Evolutionary conservation across 30 jellyfish, hydroid and myxozoan species (phyloP).

Genomic region (Chrysaora quinquecirrha): DNA sequence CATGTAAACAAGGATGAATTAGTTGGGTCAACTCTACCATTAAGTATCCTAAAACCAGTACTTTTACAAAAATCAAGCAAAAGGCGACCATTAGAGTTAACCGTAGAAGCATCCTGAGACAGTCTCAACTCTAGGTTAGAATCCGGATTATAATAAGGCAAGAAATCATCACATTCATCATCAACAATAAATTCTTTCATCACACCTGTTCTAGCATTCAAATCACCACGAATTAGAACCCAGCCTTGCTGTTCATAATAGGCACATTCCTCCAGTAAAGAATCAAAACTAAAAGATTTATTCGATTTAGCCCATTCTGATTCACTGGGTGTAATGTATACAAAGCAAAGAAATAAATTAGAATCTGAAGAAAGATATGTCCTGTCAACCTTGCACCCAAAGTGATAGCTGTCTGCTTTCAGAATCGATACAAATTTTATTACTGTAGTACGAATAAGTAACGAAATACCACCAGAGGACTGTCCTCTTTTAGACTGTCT

Average conservation of each 20-base stretch:
- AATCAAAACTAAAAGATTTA: constrained; percentile 31
- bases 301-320: constrained; percentile 28
- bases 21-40: not conserved
- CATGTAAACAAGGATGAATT: not conserved
- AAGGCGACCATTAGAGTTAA: not conserved
- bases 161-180: constrained; percentile 48
- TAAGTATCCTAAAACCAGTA: too few species aligned
- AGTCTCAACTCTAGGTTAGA: not conserved
- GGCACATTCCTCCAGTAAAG: constrained; percentile 43
- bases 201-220: not conserved
- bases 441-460: not conserved
- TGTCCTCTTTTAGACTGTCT: not conserved
- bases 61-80: too few species aligned
- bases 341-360: not conserved
- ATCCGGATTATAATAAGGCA: constrained; percentile 44
- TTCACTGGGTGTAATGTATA: constrained; percentile 40
- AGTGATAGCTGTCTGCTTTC: not conserved
- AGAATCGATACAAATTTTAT: not conserved
- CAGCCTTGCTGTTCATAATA: constrained; percentile 25
- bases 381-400: not conserved
- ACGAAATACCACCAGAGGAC: not conserved
- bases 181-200: constrained; percentile 32
- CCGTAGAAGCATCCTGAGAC: not conserved
- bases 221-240: constrained; percentile 30
- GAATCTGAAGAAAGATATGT: not conserved